Conservation (phyloP, 1,140 invertebrate genomes). For the Paracyclopina nana region DNA sequence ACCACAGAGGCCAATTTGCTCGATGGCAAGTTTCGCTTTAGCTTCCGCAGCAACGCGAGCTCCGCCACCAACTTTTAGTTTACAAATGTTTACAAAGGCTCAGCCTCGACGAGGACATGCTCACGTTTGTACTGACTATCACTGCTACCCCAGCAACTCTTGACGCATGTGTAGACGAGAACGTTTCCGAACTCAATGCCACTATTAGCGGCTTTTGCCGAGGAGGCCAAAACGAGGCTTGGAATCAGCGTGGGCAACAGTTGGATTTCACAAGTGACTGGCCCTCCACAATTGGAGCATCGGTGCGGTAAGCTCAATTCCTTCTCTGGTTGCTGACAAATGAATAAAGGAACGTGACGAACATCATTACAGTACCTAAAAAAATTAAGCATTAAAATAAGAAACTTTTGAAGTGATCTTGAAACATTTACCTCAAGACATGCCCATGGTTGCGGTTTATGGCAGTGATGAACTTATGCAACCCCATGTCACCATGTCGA, state of each 20-base stretch:
- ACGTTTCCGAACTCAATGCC: conserved; percentile 56
- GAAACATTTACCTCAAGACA: conserved; percentile 42
- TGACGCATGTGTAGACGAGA: conserved; percentile 52
- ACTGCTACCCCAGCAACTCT: conserved; percentile 53
- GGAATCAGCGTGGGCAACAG: conserved; percentile 52
- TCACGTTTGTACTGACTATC: conserved; percentile 40
- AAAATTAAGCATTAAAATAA: conserved; percentile 20
- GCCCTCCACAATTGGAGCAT: conserved; percentile 47
- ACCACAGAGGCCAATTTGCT: too few relatives aligned
- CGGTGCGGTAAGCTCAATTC: conserved; percentile 27
- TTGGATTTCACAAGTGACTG: conserved; percentile 55
- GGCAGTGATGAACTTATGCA: conserved; percentile 50
- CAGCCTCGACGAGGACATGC: conserved; percentile 49
- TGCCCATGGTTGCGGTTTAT: conserved; percentile 55
- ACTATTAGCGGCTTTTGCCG: conserved; percentile 18
- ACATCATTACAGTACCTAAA: conserved; percentile 7
- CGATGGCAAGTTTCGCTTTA: too few relatives aligned
- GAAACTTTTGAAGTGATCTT: not conserved
- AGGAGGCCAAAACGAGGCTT: conserved; percentile 35
- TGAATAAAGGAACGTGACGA: conserved; percentile 1
- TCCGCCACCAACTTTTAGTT: too few relatives aligned
- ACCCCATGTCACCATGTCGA: conserved; percentile 53
- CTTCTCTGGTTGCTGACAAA: conserved; percentile 42
- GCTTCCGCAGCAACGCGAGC: too few relatives aligned
- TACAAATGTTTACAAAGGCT: too few relatives aligned